Evolutionary conservation across 53 echinoderm and acorn worm genomes (phyloP), one percentile per base, ranked within the genome.

Genomic region (Henricia sp.): DNA sequence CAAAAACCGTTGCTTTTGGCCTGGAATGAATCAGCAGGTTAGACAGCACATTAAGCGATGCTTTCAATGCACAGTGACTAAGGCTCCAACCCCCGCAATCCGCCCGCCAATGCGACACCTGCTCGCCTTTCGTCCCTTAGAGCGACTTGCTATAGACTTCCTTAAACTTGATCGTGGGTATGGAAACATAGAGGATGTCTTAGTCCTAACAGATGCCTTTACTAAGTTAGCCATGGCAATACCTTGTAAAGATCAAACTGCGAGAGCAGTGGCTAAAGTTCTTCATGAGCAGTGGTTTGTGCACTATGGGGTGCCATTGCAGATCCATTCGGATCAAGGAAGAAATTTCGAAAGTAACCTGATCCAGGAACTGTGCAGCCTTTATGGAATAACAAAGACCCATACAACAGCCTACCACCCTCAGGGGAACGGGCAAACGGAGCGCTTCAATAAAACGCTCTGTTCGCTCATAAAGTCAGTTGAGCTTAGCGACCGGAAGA

Each of bases 271-370:
- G 13, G 88, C 82, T 3, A 43, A 56, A 25, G 88, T 52, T 1
- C 13, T 82, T 25, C 36, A 52, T 6, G 72, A 82, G 27, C 52
- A 72, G 3, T 91, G 91, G 88, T 88, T 84, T 53, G 53, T 64
- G 0, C 84, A 91, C 40, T 91, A 84, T 21, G 88, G 91, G 5
- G n/a, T n/a, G n/a, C n/a, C n/a, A n/a, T n/a, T n/a, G n/a, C n/a
- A n/a, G n/a, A n/a, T n/a, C n/a, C n/a, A 63, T 71, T 88, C 80
- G 0, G 91, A 91, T 46, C 88, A 84, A 37, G 88, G 88, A 26
- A 52, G 88, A 42, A 91, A 91, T 42, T 91, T 91, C 54, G 88
- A 88, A 54, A 57, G 87, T 27, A 68, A 43, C 17, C 51, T 78
- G 12, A 50, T 87, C 11, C 68, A 68, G 9, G 82, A 82, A 66